Percentiles rank a stretch among this genome's conserved stretches.
phyloP scores from a whole-genome alignment of 2,797 vertebrate species.

The Sebastes glaucus region DNA sequence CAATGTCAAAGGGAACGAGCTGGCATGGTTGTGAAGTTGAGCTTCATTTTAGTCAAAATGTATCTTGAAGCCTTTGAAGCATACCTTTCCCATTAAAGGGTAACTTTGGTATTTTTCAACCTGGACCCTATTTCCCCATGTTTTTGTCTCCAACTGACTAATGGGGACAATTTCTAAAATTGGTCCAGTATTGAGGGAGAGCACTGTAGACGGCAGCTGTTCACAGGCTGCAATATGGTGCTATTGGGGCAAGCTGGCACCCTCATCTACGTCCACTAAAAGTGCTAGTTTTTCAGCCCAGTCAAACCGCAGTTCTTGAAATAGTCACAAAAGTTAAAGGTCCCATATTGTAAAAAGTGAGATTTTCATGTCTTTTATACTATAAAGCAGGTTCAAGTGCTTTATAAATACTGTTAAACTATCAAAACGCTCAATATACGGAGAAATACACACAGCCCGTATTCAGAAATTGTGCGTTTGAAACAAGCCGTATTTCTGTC shows the following conservation, averaged over 20 bases:
- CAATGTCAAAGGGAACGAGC: constrained; percentile 6
- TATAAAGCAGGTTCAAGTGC: no score
- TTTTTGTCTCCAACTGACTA: not conserved
- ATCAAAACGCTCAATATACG: no score
- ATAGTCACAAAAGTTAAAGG: no score
- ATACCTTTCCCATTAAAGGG: not conserved
- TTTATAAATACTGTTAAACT: no score
- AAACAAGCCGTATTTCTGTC: no score
- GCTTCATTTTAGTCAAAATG: not conserved
- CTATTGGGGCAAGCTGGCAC: not conserved
- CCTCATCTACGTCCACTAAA: no score
- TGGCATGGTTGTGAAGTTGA: not conserved
- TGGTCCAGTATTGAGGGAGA: not conserved
- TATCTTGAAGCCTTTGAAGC: not conserved
- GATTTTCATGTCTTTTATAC: no score
- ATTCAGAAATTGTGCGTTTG: no score
- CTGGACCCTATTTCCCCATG: not conserved
- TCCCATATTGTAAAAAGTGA: no score
- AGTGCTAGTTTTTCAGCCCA: no score
- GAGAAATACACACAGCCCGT: no score
- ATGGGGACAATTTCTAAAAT: not conserved
- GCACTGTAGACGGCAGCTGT: not conserved
- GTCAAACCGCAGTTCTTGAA: no score
- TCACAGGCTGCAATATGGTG: not conserved
- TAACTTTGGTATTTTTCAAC: not conserved